These are phyloP conservation scores for Metridium senile DNA, from an alignment of 92 coral and sea anemone species.

Conservation along the genomic window DNA sequence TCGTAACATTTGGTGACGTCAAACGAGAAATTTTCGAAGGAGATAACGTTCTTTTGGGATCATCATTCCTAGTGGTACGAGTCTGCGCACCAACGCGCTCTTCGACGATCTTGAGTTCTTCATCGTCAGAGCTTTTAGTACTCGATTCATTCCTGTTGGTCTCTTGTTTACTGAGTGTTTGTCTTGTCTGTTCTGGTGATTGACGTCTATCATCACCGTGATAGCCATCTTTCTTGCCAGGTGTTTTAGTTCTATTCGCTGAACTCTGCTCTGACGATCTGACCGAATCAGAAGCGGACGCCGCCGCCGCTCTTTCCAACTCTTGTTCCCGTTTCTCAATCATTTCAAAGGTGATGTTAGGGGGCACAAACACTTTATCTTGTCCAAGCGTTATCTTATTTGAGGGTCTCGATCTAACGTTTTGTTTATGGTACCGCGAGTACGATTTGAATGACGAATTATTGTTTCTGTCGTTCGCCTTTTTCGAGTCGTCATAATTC, in stretches of 20 bases:
- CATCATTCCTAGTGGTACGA: slow-evolving; percentile 13
- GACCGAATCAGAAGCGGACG: slow-evolving; percentile 1
- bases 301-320: slow-evolving; percentile 53
- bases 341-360: slow-evolving; percentile 81
- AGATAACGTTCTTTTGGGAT: slow-evolving; percentile 23
- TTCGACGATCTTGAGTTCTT: slow-evolving; percentile 42
- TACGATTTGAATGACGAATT: slow-evolving; percentile 39
- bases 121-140: slow-evolving; percentile 40
- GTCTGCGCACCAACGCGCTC: slow-evolving; percentile 18
- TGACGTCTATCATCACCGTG: background rate
- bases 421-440: slow-evolving; percentile 13
- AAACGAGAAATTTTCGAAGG: slow-evolving; percentile 25
- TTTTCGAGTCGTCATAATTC: slow-evolving; percentile 46
- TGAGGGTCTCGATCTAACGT: slow-evolving; percentile 31
- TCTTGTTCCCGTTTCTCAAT: slow-evolving; percentile 78
- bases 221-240: slow-evolving; percentile 13
- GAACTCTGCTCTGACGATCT: slow-evolving; percentile 2
- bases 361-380: slow-evolving; percentile 79
- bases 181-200: slow-evolving; percentile 18
- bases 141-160: background rate
- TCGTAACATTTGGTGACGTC: slow-evolving; percentile 19
- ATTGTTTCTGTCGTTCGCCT: slow-evolving; percentile 59
- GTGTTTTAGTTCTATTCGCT: background rate
- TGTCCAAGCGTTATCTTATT: slow-evolving; percentile 53
- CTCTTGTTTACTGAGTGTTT: slow-evolving; percentile 7